phyloP scores from a whole-genome alignment of 2,888 invertebrate genomes.

The Lasius platythorax region DNA sequence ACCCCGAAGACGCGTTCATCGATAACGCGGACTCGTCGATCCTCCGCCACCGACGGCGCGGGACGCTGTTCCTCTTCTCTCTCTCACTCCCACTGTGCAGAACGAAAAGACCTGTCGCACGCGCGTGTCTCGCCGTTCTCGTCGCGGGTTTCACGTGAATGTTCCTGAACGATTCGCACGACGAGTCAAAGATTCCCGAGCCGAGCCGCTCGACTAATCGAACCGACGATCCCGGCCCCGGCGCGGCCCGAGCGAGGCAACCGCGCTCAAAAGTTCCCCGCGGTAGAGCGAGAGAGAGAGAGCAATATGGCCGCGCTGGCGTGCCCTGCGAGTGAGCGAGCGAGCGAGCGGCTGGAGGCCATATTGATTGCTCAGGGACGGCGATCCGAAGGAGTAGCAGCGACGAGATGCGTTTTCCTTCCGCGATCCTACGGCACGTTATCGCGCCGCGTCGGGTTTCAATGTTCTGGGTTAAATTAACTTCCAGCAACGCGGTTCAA shows the following conservation, averaged over 20 bases:
- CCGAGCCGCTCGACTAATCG: conserved; percentile 13
- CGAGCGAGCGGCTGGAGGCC: conserved; percentile 74
- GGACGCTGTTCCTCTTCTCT: background rate
- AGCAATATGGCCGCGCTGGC: conserved; percentile 45
- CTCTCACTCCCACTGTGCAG: background rate
- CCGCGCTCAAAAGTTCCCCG: conserved; percentile 4
- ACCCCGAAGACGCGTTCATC: conserved; percentile 22
- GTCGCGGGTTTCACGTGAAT: background rate
- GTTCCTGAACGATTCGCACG: background rate
- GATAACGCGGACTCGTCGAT: conserved; percentile 20
- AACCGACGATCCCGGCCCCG: conserved; percentile 3
- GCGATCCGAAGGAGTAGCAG: conserved; percentile 61
- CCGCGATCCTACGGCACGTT: background rate
- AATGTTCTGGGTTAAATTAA: conserved; percentile 15
- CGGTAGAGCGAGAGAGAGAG: background rate
- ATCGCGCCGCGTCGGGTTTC: background rate
- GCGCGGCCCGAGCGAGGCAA: background rate
- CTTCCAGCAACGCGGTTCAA: background rate
- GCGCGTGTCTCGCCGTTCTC: background rate
- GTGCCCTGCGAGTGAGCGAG: conserved; percentile 65
- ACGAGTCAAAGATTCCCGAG: background rate
- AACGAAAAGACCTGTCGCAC: background rate
- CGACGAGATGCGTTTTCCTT: conserved; percentile 67
- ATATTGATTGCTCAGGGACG: conserved; percentile 80
- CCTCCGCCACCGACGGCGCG: conserved; percentile 7